Percentiles rank a stretch among this genome's conserved stretches.
These are phyloP conservation scores for Oxystoma pomonae DNA, from an alignment of 2,888 invertebrate species.

Conservation along the genomic window DNA sequence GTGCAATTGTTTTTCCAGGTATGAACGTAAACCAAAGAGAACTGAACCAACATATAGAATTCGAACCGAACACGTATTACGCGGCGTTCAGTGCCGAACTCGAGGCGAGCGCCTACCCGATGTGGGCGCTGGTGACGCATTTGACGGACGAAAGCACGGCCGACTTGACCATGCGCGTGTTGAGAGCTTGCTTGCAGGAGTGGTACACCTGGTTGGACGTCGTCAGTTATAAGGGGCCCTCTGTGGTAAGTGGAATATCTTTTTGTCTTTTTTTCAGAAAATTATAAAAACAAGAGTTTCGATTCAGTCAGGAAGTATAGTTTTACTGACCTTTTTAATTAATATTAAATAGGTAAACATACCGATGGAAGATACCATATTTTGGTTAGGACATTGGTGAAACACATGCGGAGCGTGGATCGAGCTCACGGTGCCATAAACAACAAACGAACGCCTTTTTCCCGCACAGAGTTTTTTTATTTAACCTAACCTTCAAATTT, in stretches of 20 bases:
- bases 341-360: too few species aligned
- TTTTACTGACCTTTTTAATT: too few species aligned
- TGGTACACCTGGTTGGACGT: slow-evolving; percentile 87
- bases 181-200: slow-evolving; percentile 71
- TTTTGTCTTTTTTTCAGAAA: too few species aligned
- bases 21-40: slow-evolving; percentile 97
- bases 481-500: too few species aligned
- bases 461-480: too few species aligned
- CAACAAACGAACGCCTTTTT: too few species aligned
- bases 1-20: slow-evolving; percentile 55
- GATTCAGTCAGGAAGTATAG: too few species aligned
- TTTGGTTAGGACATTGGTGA: too few species aligned
- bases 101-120: slow-evolving; percentile 94
- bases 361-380: too few species aligned
- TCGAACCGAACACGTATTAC: slow-evolving; percentile 95
- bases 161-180: slow-evolving; percentile 68
- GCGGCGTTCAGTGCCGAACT: slow-evolving; percentile 97
- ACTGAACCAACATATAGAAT: slow-evolving; percentile 87
- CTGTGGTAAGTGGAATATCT: slow-evolving; percentile 63
- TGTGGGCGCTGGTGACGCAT: slow-evolving; percentile 96
- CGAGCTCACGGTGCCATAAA: too few species aligned
- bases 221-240: slow-evolving; percentile 68
- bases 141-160: slow-evolving; percentile 70
- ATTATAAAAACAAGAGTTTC: too few species aligned
- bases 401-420: too few species aligned